Base-by-base conservation (phyloP, 2,888 invertebrate genomes). In the Dendrolimus pini region DNA sequence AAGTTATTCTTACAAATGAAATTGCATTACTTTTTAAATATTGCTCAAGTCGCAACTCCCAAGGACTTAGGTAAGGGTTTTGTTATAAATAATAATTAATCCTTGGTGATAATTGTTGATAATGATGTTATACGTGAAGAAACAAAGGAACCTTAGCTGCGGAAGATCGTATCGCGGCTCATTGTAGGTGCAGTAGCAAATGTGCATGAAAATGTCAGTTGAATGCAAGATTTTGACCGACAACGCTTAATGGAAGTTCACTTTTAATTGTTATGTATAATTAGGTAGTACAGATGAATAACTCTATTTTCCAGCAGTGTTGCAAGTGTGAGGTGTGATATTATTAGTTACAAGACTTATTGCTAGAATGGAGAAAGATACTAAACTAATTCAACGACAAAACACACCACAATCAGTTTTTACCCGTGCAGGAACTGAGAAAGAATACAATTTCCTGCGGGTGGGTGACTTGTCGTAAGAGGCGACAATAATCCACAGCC, bases 41-140 rank as follows among this genome's bases (percentile, higher is more conserved):
- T 30, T 30, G 30, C 30, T 47, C 9, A 47, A 47, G 12, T 10
- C 47, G 47, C 47, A 47, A 47, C 47, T 10, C 9, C 12, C 67
- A 62, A 62, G 59, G 47, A 47, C 47, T 30, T 30, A 30, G 6
- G 47, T 9, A 12, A 9, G 12, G 47, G 9, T 10, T 47, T 47
- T 47, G 47, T 47, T 67, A 70, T 75, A 71, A 74, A 77, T 80
- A 74, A 75, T 75, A 72, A 80, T 79, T 73, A 79, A 77, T 72
- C 69, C 71, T 67, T 56, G 63, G 66, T 65, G 65, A 72, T 80
- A 76, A 77, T 75, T 76, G 68, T 65, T 71, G 68, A 71, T 68
- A 58, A 71, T 74, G 70, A 77, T 47, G 47, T 75, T 70, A 74
- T 74, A 69, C 62, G 64, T 62, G 61, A 62, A 59, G 67, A 70